Percentiles rank a stretch among this genome's conserved stretches.
Conservation (phyloP, 2,888 invertebrate species). For the Acheta domesticus region DNA sequence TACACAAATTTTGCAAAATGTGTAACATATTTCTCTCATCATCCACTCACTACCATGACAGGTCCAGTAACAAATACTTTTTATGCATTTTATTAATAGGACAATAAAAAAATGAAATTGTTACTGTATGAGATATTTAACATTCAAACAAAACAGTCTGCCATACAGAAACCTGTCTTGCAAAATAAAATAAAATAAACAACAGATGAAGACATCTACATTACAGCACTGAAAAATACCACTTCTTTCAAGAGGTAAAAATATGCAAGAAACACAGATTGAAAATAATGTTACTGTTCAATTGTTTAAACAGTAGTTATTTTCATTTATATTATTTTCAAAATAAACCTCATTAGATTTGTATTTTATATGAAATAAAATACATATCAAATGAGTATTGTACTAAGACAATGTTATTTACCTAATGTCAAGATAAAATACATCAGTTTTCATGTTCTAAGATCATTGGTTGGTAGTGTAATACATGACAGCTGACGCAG, state of each 20-base stretch:
- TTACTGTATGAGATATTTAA: not conserved
- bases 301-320: not conserved
- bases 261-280: not conserved
- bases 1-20: not conserved
- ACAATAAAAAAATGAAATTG: not conserved
- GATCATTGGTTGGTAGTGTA: slow-evolving; percentile 50
- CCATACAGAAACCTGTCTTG: not conserved
- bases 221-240: not conserved
- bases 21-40: not conserved
- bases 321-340: not conserved
- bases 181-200: not conserved
- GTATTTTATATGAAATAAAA: not conserved
- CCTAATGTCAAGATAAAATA: not conserved
- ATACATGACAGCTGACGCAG: slow-evolving; percentile 84
- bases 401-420: not conserved
- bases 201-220: not conserved
- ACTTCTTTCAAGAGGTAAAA: not conserved
- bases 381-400: slow-evolving; percentile 9
- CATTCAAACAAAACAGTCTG: not conserved
- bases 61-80: not conserved
- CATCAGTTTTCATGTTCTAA: not conserved
- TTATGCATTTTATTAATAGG: not conserved
- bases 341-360: not conserved
- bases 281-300: not conserved
- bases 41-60: not conserved